These are phyloP conservation scores for Nibea albiflora DNA, from an alignment of 2,113 vertebrate genomes.

Conservation along the genomic window DNA sequence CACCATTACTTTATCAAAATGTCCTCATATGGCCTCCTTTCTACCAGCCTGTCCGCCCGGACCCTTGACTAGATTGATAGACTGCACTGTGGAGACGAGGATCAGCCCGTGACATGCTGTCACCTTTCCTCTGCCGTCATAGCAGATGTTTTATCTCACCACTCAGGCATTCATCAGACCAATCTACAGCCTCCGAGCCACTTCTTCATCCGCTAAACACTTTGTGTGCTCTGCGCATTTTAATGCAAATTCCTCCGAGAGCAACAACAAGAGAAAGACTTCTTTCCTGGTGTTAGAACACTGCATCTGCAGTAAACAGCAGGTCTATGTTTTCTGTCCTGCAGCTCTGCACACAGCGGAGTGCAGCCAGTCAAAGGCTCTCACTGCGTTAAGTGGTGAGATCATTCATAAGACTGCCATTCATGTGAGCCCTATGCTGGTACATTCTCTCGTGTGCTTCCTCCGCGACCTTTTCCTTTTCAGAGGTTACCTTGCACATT, in stretches of 20 bases:
- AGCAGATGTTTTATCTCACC: constrained; percentile 21
- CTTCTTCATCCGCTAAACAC: constrained; percentile 1
- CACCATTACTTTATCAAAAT: constrained; percentile 42
- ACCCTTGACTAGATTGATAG: constrained; percentile 38
- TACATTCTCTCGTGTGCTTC: constrained; percentile 27
- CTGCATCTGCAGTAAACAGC: constrained; percentile 16
- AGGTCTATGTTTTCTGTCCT: constrained; percentile 35
- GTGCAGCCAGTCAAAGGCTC: constrained; percentile 50
- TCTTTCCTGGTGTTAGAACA: constrained; percentile 20
- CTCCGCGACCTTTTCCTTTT: constrained; percentile 16
- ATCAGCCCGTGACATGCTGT: constrained; percentile 32
- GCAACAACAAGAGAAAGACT: constrained; percentile 28
- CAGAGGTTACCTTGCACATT: constrained; percentile 39
- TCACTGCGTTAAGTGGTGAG: constrained; percentile 45
- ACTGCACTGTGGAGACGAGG: neutral
- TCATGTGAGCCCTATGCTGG: constrained; percentile 30
- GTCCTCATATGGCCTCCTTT: constrained; percentile 39
- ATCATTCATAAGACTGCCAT: constrained; percentile 59
- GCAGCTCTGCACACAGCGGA: constrained; percentile 17
- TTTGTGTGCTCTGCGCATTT: neutral
- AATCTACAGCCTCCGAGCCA: neutral
- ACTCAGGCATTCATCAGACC: constrained; percentile 10
- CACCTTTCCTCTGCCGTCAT: constrained; percentile 17
- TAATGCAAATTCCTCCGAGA: constrained; percentile 34
- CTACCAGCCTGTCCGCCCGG: neutral